phyloP scores from a whole-genome alignment of 2,113 vertebrate genomes.

The Glareola pratincola region DNA sequence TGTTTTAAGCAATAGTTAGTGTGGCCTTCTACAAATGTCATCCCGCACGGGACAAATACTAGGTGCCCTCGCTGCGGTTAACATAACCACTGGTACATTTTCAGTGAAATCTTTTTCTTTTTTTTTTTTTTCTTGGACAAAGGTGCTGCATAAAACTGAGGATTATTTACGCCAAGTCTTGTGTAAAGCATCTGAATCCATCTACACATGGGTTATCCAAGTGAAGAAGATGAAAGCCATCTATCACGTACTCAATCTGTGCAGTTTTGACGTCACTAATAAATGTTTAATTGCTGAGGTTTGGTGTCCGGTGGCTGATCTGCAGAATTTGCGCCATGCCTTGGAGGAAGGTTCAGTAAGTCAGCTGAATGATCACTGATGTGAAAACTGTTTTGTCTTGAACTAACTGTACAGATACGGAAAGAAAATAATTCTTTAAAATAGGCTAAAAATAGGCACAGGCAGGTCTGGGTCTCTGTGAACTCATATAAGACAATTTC shows the following conservation, averaged over 20 bases:
- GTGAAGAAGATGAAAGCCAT: slow-evolving; percentile 99
- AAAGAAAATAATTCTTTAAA: neutral
- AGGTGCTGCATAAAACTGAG: slow-evolving; percentile 94
- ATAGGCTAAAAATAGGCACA: neutral
- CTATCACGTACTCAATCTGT: slow-evolving; percentile 94
- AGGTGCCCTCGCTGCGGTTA: neutral
- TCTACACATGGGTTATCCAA: slow-evolving; percentile 88
- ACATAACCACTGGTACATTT: neutral
- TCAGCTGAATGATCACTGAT: neutral
- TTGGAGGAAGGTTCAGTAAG: slow-evolving; percentile 95
- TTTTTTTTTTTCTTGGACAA: neutral
- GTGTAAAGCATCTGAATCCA: slow-evolving; percentile 88
- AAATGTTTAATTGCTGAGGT: slow-evolving; percentile 97
- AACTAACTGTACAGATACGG: neutral
- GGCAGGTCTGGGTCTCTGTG: neutral
- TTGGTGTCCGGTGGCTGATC: slow-evolving; percentile 90
- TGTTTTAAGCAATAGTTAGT: neutral
- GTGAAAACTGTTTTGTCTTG: neutral
- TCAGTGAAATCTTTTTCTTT: neutral
- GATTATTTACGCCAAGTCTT: slow-evolving; percentile 92
- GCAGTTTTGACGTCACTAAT: slow-evolving; percentile 97
- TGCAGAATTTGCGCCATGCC: slow-evolving; percentile 80
- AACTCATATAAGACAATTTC: neutral
- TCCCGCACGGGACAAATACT: accelerated
- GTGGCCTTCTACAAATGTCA: neutral